A percentile compares a stretch with the other conserved stretches of the same genome.
phyloP scores from a whole-genome alignment of 2,888 invertebrate genomes.

The Danaus chrysippus region DNA sequence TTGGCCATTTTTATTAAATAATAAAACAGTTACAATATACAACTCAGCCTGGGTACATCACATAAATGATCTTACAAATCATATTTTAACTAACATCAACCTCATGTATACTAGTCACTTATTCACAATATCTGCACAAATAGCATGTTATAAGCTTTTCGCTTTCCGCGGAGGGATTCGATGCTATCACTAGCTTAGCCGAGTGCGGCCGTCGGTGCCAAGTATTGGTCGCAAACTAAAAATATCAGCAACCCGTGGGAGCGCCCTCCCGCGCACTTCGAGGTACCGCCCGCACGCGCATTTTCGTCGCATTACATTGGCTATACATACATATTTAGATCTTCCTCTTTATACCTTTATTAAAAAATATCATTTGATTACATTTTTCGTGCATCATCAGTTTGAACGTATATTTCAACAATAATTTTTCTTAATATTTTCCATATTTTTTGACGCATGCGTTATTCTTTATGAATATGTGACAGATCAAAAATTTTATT shows the following conservation, averaged over 20 bases:
- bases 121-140: slow-evolving; percentile 36
- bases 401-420: no score
- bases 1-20: slow-evolving; percentile 52
- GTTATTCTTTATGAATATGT: no score
- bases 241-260: slow-evolving; percentile 81
- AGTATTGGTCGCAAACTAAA: slow-evolving; percentile 83
- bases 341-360: slow-evolving; percentile 18
- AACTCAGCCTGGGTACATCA: slow-evolving; percentile 65
- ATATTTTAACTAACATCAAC: slow-evolving; percentile 41
- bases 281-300: slow-evolving; percentile 69
- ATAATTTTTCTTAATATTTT: no score
- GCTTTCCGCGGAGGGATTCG: slow-evolving; percentile 70
- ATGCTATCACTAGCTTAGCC: slow-evolving; percentile 75
- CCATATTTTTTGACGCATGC: no score
- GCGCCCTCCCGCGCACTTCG: slow-evolving; percentile 77
- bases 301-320: slow-evolving; percentile 59
- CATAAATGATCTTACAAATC: slow-evolving; percentile 55
- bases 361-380: slow-evolving; percentile 5
- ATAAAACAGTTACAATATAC: slow-evolving; percentile 38
- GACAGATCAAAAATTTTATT: no score
- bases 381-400: slow-evolving; percentile 9
- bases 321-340: slow-evolving; percentile 27
- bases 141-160: slow-evolving; percentile 65
- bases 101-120: slow-evolving; percentile 27
- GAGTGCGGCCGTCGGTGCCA: slow-evolving; percentile 80